Base-by-base conservation (phyloP, 2,888 invertebrate genomes). In the Apotomis turbidana region DNA sequence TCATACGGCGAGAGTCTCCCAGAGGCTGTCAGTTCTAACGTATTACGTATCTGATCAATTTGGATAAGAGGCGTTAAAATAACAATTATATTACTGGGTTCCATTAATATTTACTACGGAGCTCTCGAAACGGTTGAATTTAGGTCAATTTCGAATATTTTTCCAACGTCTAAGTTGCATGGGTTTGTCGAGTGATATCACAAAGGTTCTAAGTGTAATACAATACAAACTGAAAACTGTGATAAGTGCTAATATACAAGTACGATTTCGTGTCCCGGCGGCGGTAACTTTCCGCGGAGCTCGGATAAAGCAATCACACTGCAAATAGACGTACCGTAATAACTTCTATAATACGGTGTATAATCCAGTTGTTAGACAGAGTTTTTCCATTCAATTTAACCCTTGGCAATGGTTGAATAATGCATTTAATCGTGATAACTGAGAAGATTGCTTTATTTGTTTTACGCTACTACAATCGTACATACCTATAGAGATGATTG, bases 311-410 rank as follows among this genome's bases (percentile, higher is more conserved):
- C 75, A 77, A 78, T 79, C 76, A 68, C 76, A 74, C 72, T 71
- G 77, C 73, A 80, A 81, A 80, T 77, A 79, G 63, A 74, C 71
- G 74, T 73, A 77, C 76, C 75, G 63, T 74, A 71, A 73, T 76
- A 76, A 70, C 73, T 71, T 70, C 72, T 41, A 74, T 74, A 74
- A 72, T 72, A 63, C 68, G 58, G 62, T 58, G 74, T 69, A 69
- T 75, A 78, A 77, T 78, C 74, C 73, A 69, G 60, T 71, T 63
- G 71, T 63, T 70, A 71, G 59, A 76, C 69, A 67, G 68, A 72
- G 69, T 71, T 75, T 69, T 74, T 75, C 74, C 62, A 72, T 73
- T 57, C 66, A 73, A 72, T 68, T 72, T 63, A 68, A 63, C 63
- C 59, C 58, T 59, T 68, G 49, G 54, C 60, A 61, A 55, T 67